Percentiles rank a stretch among this genome's conserved stretches.
These are phyloP conservation scores for Drosophila setosimentum DNA, from an alignment of 2,888 invertebrate species.

Conservation along the genomic window DNA sequence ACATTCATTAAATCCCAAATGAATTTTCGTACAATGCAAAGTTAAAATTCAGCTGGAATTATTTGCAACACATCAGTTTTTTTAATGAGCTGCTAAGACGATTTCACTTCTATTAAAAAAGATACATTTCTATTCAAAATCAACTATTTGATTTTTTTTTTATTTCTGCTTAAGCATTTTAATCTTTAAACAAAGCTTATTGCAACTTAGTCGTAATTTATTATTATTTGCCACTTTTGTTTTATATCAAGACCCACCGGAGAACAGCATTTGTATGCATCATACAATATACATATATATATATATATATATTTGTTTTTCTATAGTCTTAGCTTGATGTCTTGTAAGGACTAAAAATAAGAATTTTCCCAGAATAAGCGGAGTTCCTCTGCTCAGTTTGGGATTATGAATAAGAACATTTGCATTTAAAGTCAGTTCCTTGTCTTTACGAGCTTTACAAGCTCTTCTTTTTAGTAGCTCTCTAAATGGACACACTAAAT, in stretches of 20 bases:
- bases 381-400: background rate
- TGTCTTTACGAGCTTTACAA: background rate
- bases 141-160: fast-evolving
- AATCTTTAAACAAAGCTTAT: background rate
- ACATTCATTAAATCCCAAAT: conserved; percentile 26
- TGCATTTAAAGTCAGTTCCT: background rate
- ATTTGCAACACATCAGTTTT: background rate
- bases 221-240: background rate
- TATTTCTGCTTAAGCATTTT: background rate
- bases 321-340: background rate
- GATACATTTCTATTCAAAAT: background rate
- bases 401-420: no score
- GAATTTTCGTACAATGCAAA: conserved; percentile 2
- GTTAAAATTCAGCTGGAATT: background rate
- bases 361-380: background rate
- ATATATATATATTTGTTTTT: background rate
- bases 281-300: no score
- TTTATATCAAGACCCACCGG: no score
- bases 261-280: background rate
- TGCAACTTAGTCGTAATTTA: background rate
- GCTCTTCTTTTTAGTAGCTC: conserved; percentile 44
- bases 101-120: background rate
- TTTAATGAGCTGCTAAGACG: conserved; percentile 2
- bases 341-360: background rate
- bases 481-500: conserved; percentile 40